Conservation (phyloP, 2,888 invertebrate species). For the Torymus aiolomorphi region DNA sequence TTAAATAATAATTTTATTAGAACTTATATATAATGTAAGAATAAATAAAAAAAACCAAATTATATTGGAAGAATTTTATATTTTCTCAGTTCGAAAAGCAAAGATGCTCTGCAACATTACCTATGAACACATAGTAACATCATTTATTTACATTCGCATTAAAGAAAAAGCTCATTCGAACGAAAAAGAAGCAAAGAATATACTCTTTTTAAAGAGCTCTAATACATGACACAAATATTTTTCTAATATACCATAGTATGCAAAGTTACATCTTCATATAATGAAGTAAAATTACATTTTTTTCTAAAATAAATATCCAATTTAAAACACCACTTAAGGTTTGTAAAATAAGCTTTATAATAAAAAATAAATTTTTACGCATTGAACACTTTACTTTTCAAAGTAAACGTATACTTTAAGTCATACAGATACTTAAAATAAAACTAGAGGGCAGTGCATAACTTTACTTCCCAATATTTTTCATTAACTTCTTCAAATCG, state of each 20-base stretch:
- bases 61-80: conserved; percentile 39
- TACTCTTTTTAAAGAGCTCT: conserved; percentile 40
- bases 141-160: conserved; percentile 51
- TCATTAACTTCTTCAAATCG: conserved; percentile 20
- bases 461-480: conserved; percentile 38
- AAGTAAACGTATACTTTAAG: conserved; percentile 28
- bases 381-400: conserved; percentile 27
- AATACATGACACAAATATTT: conserved; percentile 25
- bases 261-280: conserved; percentile 43
- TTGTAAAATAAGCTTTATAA: conserved; percentile 19
- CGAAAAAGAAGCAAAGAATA: conserved; percentile 31
- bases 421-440: conserved; percentile 26
- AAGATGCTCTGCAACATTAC: conserved; percentile 48
- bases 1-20: conserved; percentile 19
- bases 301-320: conserved; percentile 33
- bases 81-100: conserved; percentile 42
- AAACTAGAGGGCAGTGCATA: conserved; percentile 48
- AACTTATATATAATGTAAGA: conserved; percentile 9
- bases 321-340: conserved; percentile 11
- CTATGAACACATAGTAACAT: conserved; percentile 51
- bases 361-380: conserved; percentile 14
- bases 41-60: conserved; percentile 8
- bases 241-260: conserved; percentile 26
- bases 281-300: conserved; percentile 34
- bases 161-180: conserved; percentile 36